Evolutionary conservation across 1,140 invertebrate species (phyloP), one percentile per base, ranked within the genome.

Genomic region (Neuroterus valhalla): DNA sequence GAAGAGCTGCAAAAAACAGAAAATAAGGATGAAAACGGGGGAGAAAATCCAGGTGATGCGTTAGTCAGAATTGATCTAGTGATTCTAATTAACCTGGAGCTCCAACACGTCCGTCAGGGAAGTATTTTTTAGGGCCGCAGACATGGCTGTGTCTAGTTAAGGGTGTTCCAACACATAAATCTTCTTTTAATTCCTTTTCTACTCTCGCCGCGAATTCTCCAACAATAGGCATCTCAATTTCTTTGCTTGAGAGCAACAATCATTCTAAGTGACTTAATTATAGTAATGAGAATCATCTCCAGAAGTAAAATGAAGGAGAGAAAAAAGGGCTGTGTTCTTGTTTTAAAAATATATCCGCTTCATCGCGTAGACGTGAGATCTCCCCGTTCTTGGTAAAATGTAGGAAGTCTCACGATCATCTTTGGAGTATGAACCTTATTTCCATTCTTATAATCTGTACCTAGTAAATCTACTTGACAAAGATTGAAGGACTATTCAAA

Each of bases 71-170:
- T 62, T n/a, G 23, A 62, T 62, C 26, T 62, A 62, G 26, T 26
- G 55, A 62, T 38, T 62, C 55, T 31, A 62, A 38, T 62, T 62
- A 38, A 62, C 55, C 23, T n/a, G 55, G 31, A 62, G 21, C 55
- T 62, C 55, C 21, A 62, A 62, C 55, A 62, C 26, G 55, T 62
- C 55, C 55, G 26, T 62, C 31, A 38, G 55, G 26, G 31, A 62
- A 62, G 55, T 62, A 62, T 62, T 62, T 26, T 62, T 26, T 62
- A 62, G 55, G 55, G 55, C 31, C 55, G 55, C 55, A 62, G 55
- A 62, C 55, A 62, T 62, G 55, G 55, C 55, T 62, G 55, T 62
- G 55, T 31, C 55, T 62, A 62, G 26, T 26, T 62, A 62, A 62
- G 26, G 23, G 21, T 62, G 55, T 62, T 62, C 55, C 26, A 23